These are phyloP conservation scores for Apteryx owenii DNA, from an alignment of 2,113 vertebrate species.

Conservation along the genomic window DNA sequence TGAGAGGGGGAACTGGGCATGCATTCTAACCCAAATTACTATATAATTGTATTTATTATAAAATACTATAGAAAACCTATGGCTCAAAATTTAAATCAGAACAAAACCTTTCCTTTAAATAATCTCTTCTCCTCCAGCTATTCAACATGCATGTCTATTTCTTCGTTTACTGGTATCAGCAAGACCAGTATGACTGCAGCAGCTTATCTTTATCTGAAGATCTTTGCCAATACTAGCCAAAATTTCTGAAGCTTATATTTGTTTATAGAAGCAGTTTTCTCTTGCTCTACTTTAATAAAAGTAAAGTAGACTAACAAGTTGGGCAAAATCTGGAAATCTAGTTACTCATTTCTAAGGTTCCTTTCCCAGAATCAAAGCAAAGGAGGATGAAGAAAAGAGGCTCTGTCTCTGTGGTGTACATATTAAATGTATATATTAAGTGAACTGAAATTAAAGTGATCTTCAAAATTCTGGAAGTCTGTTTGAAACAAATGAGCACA, in stretches of 20 bases:
- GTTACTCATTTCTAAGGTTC: neutral
- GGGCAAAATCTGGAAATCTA: conserved; percentile 36
- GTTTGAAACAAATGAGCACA: neutral
- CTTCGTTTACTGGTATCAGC: conserved; percentile 24
- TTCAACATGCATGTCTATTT: neutral
- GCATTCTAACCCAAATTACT: conserved; percentile 80
- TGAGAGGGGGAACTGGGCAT: conserved; percentile 73
- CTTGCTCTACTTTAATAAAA: conserved; percentile 15
- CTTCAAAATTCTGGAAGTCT: neutral
- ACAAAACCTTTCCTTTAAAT: conserved; percentile 35
- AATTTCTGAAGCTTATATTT: neutral
- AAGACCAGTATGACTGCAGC: neutral
- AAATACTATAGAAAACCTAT: conserved; percentile 48
- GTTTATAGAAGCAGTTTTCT: conserved; percentile 8
- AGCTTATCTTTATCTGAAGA: neutral
- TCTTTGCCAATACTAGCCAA: neutral
- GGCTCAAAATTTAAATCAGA: conserved; percentile 65
- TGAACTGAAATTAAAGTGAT: neutral
- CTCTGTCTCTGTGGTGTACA: neutral
- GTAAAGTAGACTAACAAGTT: conserved; percentile 39
- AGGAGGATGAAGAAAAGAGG: neutral
- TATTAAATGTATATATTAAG: neutral
- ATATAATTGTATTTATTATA: conserved; percentile 76
- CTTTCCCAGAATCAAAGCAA: neutral
- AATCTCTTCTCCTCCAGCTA: neutral